Evolutionary conservation across 2,113 vertebrate species (phyloP), one percentile per base, ranked within the genome.

Genomic region (Coracopsis vasa): DNA sequence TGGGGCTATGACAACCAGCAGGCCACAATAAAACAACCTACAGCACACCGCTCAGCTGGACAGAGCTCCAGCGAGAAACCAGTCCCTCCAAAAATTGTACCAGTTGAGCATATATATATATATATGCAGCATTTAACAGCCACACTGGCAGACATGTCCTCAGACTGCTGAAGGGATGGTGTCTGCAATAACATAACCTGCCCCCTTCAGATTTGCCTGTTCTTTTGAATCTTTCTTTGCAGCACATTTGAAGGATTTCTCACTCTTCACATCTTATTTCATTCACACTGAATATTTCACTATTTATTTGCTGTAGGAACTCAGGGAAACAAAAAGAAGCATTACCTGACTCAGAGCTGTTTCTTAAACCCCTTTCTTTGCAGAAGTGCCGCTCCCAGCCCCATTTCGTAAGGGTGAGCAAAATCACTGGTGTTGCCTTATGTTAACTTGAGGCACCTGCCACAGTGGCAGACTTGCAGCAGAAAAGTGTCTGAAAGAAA

Each of bases 321-420:
- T 53, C n/a, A 4, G 27, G 37, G 4, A 19, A 31, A 11, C 1
- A 9, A 7, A 20, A 9, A 28, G 6, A 60, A 35, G 4, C 0
- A 0, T 24, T 44, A 47, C 8, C 39, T 80, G 3, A 6, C 11
- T 31, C 11, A 44, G 1, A 79, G 0, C 31, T 41, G 2, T 8
- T 13, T 12, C 70, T 37, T 39, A 61, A 73, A 67, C 21, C 9
- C 4, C 20, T 23, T 44, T 4, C 31, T 25, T 33, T 12, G 0
- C 41, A 58, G 9, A 1, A 47, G 2, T 1, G 1, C 4, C 3
- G 10, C 16, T 17, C 53, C 27, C 19, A 60, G 62, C 3, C 31
- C 23, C 19, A 39, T 0, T 42, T 81, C 72, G 5, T 64, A 37
- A 54, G 14, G 4, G 10, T 23, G 39, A 64, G 11, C 2, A 18